Conservation (phyloP, 2,113 vertebrate species). For the Danionella cerebrum region DNA sequence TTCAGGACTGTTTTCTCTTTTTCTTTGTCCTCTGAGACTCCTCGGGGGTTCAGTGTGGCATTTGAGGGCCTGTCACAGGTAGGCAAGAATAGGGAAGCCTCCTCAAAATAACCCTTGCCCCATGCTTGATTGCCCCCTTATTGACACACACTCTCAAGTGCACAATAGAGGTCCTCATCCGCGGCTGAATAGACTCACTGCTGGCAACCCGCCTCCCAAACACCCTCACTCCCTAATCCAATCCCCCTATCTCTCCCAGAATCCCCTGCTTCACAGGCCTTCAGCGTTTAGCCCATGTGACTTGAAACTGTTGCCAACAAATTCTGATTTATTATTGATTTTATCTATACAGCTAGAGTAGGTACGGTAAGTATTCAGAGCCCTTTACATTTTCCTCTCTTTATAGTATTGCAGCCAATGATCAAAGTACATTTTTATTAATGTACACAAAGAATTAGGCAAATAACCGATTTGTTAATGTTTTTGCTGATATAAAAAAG, state of each 20-base stretch:
- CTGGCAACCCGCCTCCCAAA: background rate
- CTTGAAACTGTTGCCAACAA: background rate
- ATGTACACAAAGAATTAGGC: too few relatives aligned
- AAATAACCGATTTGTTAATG: too few relatives aligned
- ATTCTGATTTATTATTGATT: background rate
- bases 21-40: constrained; percentile 74
- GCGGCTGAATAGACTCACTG: constrained; percentile 86
- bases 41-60: constrained; percentile 50
- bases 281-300: background rate
- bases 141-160: constrained; percentile 84
- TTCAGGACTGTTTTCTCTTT: constrained; percentile 92
- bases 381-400: too few relatives aligned
- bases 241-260: constrained; percentile 35
- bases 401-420: too few relatives aligned
- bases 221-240: constrained; percentile 56
- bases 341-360: too few relatives aligned
- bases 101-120: constrained; percentile 88
- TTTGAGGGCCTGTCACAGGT: constrained; percentile 73
- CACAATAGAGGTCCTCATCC: constrained; percentile 89
- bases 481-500: too few relatives aligned
- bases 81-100: constrained; percentile 64
- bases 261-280: background rate
- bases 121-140: constrained; percentile 97
- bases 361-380: too few relatives aligned
- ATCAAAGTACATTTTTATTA: too few relatives aligned